Base-by-base conservation (phyloP, 1,140 invertebrate genomes). In the Anthonomus grandis region DNA sequence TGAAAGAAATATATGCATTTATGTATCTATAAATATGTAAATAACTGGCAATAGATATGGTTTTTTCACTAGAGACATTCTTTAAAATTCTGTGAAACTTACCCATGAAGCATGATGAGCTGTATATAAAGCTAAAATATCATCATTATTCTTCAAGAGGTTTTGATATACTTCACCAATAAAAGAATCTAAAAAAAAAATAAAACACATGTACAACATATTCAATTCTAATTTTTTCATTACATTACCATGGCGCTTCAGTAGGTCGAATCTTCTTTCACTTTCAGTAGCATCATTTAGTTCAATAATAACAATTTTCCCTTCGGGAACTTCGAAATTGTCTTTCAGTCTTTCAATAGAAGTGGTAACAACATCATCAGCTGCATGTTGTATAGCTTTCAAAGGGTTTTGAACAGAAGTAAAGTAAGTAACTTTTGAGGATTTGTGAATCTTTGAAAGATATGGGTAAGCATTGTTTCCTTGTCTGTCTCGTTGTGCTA, bases 241-340 rank as follows among this genome's bases (percentile, higher is more conserved):
- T 54, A 46, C 45, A 62, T 64, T 66, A 79, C 77, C 76, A 68
- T 79, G 78, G 49, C 74, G 63, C 64, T 73, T 69, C 27, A 79
- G 63, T 66, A 73, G 70, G 45, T 70, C 61, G 37, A 50, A 62
- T 48, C 71, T 52, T 24, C 60, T 62, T 45, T 72, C 73, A 50
- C 70, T 66, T 42, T 77, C 68, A 23, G 64, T 59, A 37, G 69
- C 70, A 58, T 72, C 73, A 66, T 78, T 69, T 18, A 79, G 69
- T 59, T 69, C 66, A 13, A 79, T 65, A 50, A 78, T 68, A 57
- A 58, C 63, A 47, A 61, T 64, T 66, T 62, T 70, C 60, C 42
- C 36, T 42, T 70, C 58, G 47, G 68, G 66, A 38, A 66, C 44
- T 60, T 64, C 53, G 25, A 51, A 51, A 21, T 66, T 56, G 42